Base-by-base conservation (phyloP, 1,140 invertebrate species). In the Mercenaria mercenaria region DNA sequence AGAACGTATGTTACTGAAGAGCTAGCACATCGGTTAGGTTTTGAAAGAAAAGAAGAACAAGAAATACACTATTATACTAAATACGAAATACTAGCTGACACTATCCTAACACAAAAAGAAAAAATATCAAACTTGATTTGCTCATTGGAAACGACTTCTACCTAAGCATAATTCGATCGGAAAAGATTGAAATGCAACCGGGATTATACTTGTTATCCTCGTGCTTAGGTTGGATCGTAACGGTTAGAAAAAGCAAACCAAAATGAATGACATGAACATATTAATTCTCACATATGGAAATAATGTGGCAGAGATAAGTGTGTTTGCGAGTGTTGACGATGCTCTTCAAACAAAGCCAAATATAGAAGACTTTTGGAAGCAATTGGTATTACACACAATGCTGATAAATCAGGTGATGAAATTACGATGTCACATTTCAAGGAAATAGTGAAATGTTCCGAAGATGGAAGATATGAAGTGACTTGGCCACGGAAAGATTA, bases 351-450 rank as follows among this genome's bases (percentile, higher is more conserved):
- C 18, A 8, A 34, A 72, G 67, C 3, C 67, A 47, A 47, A 47
- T 18, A 8, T 47, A 10, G 43, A 47, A 47, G 81, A n/a, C 83
- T 86, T 80, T 41, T 90, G 89, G 76, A 85, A 86, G 37, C 88
- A 11, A 77, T 89, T 81, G 80, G 88, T 32, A 86, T 87, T n/a
- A 72, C 18, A 29, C 83, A 90, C 67, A 52, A 39, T 50, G 41
- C 59, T 43, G 18, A 81, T 37, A 50, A 47, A 43, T 56, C 43
- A 59, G 77, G 74, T 61, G 43, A 87, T 34, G 79, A 76, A 74
- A 74, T 29, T 13, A 47, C 76, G 0, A 23, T 90, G 39, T 43
- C 23, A 41, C 56, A 50, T 32, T 85, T 86, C 43, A 80, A 79
- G 1, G 37, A 72, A n/a, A 88, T 79, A 39, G 18, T 85, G 13